Evolutionary conservation across 2,888 invertebrate genomes (phyloP), one percentile per base, ranked within the genome.

Genomic region (Lepidonotus clava): DNA sequence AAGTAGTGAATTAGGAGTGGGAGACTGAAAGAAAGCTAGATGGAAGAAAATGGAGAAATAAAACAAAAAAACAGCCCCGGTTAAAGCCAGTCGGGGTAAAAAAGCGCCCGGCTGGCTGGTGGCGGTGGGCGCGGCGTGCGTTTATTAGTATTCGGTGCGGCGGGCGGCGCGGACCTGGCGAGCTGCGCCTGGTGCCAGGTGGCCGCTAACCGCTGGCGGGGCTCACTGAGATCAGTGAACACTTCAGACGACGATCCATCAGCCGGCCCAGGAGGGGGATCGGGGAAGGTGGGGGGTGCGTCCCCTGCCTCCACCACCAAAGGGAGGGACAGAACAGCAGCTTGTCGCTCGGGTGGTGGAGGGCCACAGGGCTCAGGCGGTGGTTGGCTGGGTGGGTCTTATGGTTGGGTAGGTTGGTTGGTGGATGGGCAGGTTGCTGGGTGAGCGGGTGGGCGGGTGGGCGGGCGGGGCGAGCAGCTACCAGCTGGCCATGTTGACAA

Each of bases 211-310:
- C 24, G 24, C 61, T 11, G 24, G 28, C 28, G 28, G 61, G 24
- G 1, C 61, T 32, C 61, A 32, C 28, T 32, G 24, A 24, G 61
- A 61, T 61, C 61, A 61, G 61, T 61, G 61, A 61, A 61, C 61
- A 61, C 61, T 61, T 61, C 61, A 61, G 21, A 61, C 24, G 61
- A 24, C 28, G 61, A 61, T 61, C 61, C 61, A 61, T 61, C 61
- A 61, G 28, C 28, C 61, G 61, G 46, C 28, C 28, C 61, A 28
- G 61, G 4, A 4, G 28, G 61, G 28, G 28, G 61, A n/a, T n/a
- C n/a, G n/a, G n/a, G n/a, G n/a, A n/a, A n/a, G n/a, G n/a, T n/a
- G n/a, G n/a, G n/a, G n/a, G n/a, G n/a, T n/a, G n/a, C n/a, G n/a
- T n/a, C n/a, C n/a, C n/a, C n/a, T n/a, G n/a, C n/a, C n/a, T n/a